phyloP scores from a whole-genome alignment of 2,797 vertebrate species.

The Alectoris magna region DNA sequence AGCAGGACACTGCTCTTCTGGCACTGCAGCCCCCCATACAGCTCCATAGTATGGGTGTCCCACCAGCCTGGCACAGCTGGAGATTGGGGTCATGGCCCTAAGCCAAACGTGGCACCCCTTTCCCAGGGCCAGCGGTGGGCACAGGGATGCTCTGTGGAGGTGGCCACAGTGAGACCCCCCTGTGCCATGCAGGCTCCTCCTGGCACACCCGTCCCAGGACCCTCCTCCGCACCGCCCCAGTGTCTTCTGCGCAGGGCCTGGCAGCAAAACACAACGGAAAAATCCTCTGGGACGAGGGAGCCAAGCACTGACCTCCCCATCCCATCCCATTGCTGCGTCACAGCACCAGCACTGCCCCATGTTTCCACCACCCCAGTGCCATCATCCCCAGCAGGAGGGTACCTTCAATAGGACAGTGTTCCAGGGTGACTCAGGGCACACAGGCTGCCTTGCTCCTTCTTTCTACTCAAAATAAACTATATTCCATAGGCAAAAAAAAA shows the following conservation, averaged over 20 bases:
- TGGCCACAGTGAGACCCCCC: not conserved
- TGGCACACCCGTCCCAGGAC: not conserved
- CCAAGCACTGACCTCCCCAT: not conserved
- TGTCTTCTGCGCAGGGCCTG: not conserved
- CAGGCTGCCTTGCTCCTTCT: not conserved
- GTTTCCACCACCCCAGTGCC: not conserved
- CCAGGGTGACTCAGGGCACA: rapidly evolving
- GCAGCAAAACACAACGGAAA: not conserved
- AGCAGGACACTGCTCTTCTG: not conserved
- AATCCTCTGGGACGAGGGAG: not conserved
- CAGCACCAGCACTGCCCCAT: not conserved
- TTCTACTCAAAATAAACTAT: constrained; percentile 48
- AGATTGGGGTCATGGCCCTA: not conserved
- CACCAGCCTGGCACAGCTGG: not conserved
- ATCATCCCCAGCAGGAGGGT: not conserved
- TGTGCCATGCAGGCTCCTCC: not conserved
- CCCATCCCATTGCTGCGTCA: not conserved
- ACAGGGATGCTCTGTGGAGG: not conserved
- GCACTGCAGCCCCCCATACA: not conserved
- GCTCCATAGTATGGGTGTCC: not conserved
- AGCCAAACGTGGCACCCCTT: too few relatives aligned
- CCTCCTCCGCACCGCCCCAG: not conserved
- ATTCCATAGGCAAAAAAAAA: not conserved
- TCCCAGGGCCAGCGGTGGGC: not conserved
- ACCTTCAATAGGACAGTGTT: not conserved